phyloP scores from a whole-genome alignment of 2,113 vertebrate genomes.

The Motacilla alba region DNA sequence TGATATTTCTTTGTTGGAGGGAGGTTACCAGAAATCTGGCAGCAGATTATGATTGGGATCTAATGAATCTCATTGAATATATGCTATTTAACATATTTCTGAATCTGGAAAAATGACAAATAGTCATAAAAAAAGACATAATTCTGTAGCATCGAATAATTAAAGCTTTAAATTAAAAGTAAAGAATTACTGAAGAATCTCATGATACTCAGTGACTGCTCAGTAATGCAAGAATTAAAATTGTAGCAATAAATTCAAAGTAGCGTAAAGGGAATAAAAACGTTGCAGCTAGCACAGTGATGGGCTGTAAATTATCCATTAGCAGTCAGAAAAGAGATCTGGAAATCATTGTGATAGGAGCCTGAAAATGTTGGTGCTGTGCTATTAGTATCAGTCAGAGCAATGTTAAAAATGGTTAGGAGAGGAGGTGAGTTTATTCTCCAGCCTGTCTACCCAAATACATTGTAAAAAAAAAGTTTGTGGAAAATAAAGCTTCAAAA shows the following conservation, averaged over 20 bases:
- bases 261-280: not conserved
- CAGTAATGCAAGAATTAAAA: constrained; percentile 37
- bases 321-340: not conserved
- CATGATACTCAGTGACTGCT: not conserved
- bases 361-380: not conserved
- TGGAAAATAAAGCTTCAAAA: not conserved
- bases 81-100: not conserved
- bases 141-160: constrained; percentile 26
- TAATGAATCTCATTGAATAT: not conserved
- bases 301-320: constrained; percentile 38
- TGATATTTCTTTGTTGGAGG: not conserved
- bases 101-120: not conserved
- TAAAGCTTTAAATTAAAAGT: constrained; percentile 28
- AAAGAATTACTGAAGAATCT: not conserved
- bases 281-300: not conserved
- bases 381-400: not conserved
- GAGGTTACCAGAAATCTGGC: not conserved
- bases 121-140: not conserved
- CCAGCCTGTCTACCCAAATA: not conserved
- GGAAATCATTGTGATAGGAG: not conserved
- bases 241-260: constrained; percentile 29
- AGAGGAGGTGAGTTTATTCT: not conserved
- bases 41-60: not conserved
- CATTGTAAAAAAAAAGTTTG: not conserved
- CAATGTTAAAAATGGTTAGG: not conserved